A percentile compares a stretch with the other conserved stretches of the same genome.
phyloP scores from a whole-genome alignment of 2,797 vertebrate species.

The Semotilus atromaculatus region DNA sequence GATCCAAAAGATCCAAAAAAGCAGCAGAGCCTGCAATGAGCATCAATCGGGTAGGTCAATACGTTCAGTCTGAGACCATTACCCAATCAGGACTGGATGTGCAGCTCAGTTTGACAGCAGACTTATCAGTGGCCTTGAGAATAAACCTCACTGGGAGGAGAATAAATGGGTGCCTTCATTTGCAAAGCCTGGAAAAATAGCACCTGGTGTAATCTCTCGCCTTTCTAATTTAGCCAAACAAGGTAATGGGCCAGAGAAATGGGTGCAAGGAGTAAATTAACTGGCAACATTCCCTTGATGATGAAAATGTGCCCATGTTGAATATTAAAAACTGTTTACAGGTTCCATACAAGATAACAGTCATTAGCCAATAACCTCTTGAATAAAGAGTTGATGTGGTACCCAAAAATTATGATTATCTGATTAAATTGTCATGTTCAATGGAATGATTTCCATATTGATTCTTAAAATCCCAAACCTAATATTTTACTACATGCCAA shows the following conservation, averaged over 20 bases:
- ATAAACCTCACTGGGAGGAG: slow-evolving; percentile 50
- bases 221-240: slow-evolving; percentile 55
- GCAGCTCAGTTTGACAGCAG: slow-evolving; percentile 66
- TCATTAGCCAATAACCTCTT: background rate
- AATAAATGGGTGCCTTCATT: slow-evolving; percentile 64
- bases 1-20: slow-evolving; percentile 70
- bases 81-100: slow-evolving; percentile 72
- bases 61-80: slow-evolving; percentile 71
- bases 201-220: slow-evolving; percentile 47
- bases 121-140: slow-evolving; percentile 63
- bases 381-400: background rate
- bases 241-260: background rate
- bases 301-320: background rate
- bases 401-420: background rate
- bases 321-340: background rate
- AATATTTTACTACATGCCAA: background rate
- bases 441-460: background rate
- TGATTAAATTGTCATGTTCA: background rate
- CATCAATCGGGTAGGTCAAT: slow-evolving; percentile 74
- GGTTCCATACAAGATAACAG: background rate
- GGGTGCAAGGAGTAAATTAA: slow-evolving; percentile 12
- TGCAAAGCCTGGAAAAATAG: slow-evolving; percentile 50
- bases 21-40: slow-evolving; percentile 70
- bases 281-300: slow-evolving; percentile 2
- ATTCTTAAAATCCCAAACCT: background rate